Evolutionary conservation across 1,140 invertebrate species (phyloP).

Genomic region (Daktulosphaira vitifoliae): DNA sequence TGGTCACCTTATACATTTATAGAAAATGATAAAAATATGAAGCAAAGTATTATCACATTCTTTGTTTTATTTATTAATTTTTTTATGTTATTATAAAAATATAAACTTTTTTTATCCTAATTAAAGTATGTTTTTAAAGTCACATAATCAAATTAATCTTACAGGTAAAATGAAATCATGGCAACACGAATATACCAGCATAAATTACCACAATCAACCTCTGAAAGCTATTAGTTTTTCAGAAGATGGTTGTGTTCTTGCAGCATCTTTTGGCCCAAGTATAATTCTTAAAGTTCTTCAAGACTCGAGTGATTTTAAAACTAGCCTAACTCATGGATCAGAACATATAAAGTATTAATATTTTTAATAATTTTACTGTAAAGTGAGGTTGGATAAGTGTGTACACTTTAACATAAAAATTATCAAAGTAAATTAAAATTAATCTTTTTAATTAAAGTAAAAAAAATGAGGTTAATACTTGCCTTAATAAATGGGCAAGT

Average conservation of each 20-base stretch:
- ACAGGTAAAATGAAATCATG: slow-evolving; percentile 45
- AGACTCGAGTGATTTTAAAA: slow-evolving; percentile 33
- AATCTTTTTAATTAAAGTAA: no score
- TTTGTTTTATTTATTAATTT: neutral
- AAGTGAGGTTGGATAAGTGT: neutral
- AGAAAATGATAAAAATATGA: slow-evolving; percentile 16
- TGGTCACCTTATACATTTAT: slow-evolving; percentile 18
- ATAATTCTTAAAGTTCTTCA: slow-evolving; percentile 58
- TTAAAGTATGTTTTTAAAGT: no score
- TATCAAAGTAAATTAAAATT: no score
- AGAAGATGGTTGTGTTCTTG: slow-evolving; percentile 65
- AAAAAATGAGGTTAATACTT: no score
- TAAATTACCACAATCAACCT: slow-evolving; percentile 53
- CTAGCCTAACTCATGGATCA: slow-evolving; percentile 31
- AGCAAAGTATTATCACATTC: neutral
- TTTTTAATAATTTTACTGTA: slow-evolving; percentile 8
- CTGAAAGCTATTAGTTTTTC: slow-evolving; percentile 56
- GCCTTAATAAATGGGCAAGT: no score
- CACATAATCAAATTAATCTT: no score
- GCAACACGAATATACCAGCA: slow-evolving; percentile 49
- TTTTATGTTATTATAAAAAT: no score
- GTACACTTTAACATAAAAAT: slow-evolving; percentile 16
- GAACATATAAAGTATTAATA: slow-evolving; percentile 34
- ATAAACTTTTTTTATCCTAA: no score
- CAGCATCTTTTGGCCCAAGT: slow-evolving; percentile 57